Conservation (phyloP, 2,888 invertebrate species). For the Tiliacea aurago region DNA sequence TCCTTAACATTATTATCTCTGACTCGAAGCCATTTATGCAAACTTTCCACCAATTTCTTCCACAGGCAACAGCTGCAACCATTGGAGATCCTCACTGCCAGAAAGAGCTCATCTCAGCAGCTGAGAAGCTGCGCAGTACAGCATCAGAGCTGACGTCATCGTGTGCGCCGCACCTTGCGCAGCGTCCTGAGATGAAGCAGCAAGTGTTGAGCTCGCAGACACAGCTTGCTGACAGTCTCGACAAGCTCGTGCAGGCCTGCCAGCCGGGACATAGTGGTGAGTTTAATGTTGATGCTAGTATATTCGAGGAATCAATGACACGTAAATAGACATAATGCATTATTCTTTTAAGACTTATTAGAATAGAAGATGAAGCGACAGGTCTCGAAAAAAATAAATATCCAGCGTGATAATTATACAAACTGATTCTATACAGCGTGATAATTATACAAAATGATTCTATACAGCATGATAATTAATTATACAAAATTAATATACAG, state of each 20-base stretch:
- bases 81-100: conserved; percentile 68
- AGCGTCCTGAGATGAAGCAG: conserved; percentile 13
- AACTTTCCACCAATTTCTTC: background rate
- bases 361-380: no score
- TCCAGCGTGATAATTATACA: no score
- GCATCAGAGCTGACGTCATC: conserved; percentile 60
- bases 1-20: no score
- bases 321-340: no score
- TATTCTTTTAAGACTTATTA: no score
- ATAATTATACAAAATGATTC: background rate
- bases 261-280: conserved; percentile 32
- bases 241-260: conserved; percentile 62
- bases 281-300: background rate
- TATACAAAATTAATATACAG: background rate
- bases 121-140: conserved; percentile 61
- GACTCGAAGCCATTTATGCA: no score
- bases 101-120: conserved; percentile 58
- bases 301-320: background rate
- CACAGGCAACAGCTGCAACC: conserved; percentile 70
- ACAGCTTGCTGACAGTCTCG: conserved; percentile 60
- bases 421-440: no score
- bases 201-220: conserved; percentile 16
- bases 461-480: background rate
- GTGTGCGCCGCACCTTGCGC: conserved; percentile 43
- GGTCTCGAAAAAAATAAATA: no score